Evolutionary conservation across 1,140 invertebrate species (phyloP).

Genomic region (Vollenhovia emeryi): DNA sequence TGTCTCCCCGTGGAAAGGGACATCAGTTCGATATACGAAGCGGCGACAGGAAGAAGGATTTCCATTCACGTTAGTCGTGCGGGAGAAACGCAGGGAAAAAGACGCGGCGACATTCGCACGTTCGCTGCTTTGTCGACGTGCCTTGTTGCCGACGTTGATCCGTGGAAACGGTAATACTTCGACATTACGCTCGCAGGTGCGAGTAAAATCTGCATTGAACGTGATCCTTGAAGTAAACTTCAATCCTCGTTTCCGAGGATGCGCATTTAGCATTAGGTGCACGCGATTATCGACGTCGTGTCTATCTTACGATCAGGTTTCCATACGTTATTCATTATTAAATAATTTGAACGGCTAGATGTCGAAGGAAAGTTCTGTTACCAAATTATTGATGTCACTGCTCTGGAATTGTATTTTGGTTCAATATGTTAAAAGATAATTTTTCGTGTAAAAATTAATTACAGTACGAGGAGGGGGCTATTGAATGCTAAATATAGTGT

Average conservation of each 20-base stretch:
- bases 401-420: not conserved
- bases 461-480: no score
- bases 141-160: constrained; percentile 22
- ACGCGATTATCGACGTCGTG: not conserved
- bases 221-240: constrained; percentile 17
- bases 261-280: not conserved
- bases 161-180: constrained; percentile 16
- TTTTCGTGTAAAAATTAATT: no score
- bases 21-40: constrained; percentile 71
- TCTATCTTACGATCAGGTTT: not conserved
- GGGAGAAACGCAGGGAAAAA: constrained; percentile 2
- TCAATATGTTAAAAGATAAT: no score
- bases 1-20: constrained; percentile 63
- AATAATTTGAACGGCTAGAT: not conserved
- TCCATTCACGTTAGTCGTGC: constrained; percentile 64
- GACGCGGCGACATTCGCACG: constrained; percentile 25
- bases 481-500: no score
- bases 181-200: not conserved
- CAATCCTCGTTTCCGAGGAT: not conserved
- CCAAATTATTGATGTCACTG: not conserved
- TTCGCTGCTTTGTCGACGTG: constrained; percentile 56
- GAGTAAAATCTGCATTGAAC: not conserved
- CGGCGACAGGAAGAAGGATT: constrained; percentile 71
- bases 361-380: not conserved
- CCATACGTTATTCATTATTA: not conserved